These are phyloP conservation scores for Siniperca obscura DNA, from an alignment of 2,797 vertebrate genomes.

Conservation along the genomic window DNA sequence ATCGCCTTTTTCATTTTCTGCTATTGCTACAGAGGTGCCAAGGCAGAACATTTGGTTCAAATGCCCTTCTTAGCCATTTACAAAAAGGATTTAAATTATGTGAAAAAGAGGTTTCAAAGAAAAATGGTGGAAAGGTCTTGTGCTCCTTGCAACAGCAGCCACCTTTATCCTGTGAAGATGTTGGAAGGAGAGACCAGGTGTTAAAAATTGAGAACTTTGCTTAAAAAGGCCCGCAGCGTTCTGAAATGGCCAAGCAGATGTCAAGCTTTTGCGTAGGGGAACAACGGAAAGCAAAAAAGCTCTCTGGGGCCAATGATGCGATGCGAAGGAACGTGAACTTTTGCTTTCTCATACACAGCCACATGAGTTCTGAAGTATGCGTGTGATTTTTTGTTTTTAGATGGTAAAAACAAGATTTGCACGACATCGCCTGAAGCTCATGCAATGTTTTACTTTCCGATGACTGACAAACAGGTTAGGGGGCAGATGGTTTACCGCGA, in stretches of 20 bases:
- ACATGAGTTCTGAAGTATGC: constrained; percentile 73
- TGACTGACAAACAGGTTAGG: constrained; percentile 79
- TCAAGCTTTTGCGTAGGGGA: constrained; percentile 78
- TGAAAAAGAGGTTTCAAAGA: constrained; percentile 64
- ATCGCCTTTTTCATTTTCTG: constrained; percentile 66
- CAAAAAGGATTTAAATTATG: constrained; percentile 64
- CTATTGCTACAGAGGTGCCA: constrained; percentile 77
- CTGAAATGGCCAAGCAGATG: constrained; percentile 86
- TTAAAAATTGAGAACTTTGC: constrained; percentile 84
- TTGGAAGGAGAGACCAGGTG: constrained; percentile 82
- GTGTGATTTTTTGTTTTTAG: constrained; percentile 59
- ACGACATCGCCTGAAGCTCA: constrained; percentile 81
- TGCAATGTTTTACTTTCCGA: constrained; percentile 85
- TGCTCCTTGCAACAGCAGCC: constrained; percentile 85
- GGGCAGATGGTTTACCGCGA: constrained; percentile 86
- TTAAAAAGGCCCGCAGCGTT: constrained; percentile 78
- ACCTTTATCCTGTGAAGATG: constrained; percentile 78
- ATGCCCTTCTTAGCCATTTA: constrained; percentile 72
- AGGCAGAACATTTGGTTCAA: constrained; percentile 72
- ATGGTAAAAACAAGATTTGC: constrained; percentile 82
- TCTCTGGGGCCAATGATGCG: constrained; percentile 79
- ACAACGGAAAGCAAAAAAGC: constrained; percentile 74
- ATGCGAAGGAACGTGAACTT: constrained; percentile 74
- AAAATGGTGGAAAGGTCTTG: constrained; percentile 76
- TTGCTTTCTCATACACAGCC: constrained; percentile 81